Evolutionary conservation across 1,140 invertebrate species (phyloP), one percentile per base, ranked within the genome.

Genomic region (Lucilia sericata): DNA sequence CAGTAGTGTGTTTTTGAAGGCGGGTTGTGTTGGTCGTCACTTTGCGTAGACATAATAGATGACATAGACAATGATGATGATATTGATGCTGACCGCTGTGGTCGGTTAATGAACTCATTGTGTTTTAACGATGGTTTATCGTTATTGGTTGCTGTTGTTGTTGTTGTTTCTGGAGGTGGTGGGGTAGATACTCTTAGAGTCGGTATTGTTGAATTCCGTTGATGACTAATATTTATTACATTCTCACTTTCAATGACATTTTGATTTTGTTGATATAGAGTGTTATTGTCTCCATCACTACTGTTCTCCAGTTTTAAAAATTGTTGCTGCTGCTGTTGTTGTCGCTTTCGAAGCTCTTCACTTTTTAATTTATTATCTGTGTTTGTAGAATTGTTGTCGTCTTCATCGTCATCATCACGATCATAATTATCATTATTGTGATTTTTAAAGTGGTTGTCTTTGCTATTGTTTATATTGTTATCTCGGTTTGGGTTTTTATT

Each of bases 1-100:
- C 47, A 42, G 36, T 78, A 17, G 76, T 80, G 76, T 12, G 2
- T 87, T 81, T 82, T 85, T 86, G 19, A 82, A 82, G 49, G 80
- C 36, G 74, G 21, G 34, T 83, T 74, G 8, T 65, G 14, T 30
- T 60, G 5, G 17, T 82, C 19, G 30, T 74, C n/a, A 70, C 21
- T 70, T 7, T 65, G 49, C 36, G 42, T 65, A 70, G 82, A 74
- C 42, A 42, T 42, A 42, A 42, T 55, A 12, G 51, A 55, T 14
- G 82, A 83, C 70, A 47, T 49, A 49, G 30, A 36, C 5, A 30
- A 83, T 17, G 83, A 60, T 82, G 84, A 19, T 80, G 36, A 49
- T 4, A 30, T 7, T n/a, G 55, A 70, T 42, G 34, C 17, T 21
- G 21, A 10, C 25, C 19, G 51, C 51, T 55, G 42, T 17, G 21